Evolutionary conservation across 2,888 invertebrate species (phyloP), one percentile per base, ranked within the genome.

Genomic region (Temnothorax ravouxi): DNA sequence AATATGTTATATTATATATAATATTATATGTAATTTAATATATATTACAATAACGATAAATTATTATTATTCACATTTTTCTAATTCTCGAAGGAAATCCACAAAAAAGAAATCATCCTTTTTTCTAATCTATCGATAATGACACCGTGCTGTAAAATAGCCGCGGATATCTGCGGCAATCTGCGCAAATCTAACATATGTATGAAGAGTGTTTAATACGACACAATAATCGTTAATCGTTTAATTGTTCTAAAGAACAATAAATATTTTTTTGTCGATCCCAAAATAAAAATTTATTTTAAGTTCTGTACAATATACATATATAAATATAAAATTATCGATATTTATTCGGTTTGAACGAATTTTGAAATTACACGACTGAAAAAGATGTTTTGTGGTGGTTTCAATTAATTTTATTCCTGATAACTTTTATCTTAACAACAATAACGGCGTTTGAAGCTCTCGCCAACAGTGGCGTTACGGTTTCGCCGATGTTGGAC

Each of bases 381-480:
- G 25, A 44, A 54, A 3, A 8, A n/a, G n/a, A 52, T 15, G 3
- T 50, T 13, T 71, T n/a, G 34, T 38, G 4, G 18, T 15, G 11
- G 25, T 9, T 21, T 64, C 18, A 9, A 25, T 21, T 15, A 34
- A 34, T 34, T 34, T 44, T 21, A 44, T 25, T 29, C 0, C 9
- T n/a, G n/a, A 66, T 54, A 41, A 75, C 9, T 75, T 13, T 44
- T 13, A 41, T 38, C 38, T 52, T 13, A 3, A 64, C 25, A 50
- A 52, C 15, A n/a, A 66, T n/a, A 52, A 56, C 21, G 21, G n/a
- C 34, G 13, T 59, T 71, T 13, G 9, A 71, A 71, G 47, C 9
- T 80, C 44, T 59, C 79, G 72, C 79, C 79, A 38, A 18, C 38
- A 21, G 34, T 38, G 18, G 44, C 56, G 11, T 47, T 34, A 34